A percentile compares a stretch with the other conserved stretches of the same genome.
These are phyloP conservation scores for Osmoderma eremita DNA, from an alignment of 2,888 invertebrate genomes.

Conservation along the genomic window DNA sequence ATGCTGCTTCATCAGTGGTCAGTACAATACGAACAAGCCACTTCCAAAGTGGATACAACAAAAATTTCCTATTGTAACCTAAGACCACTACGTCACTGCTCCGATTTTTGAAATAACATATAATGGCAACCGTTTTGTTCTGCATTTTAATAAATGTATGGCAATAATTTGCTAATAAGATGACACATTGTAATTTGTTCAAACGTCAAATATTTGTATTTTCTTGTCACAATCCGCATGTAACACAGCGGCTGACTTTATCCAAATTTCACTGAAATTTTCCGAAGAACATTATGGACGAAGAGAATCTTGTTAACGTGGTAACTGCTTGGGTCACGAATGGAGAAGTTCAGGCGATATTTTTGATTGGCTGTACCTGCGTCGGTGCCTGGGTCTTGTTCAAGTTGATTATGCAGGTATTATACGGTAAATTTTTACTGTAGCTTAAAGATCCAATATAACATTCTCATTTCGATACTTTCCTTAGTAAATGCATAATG, in stretches of 20 bases:
- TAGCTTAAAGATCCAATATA: not conserved
- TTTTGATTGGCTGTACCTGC: conserved; percentile 49
- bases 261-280: not conserved
- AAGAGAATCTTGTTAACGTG: conserved; percentile 5
- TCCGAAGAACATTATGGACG: conserved; percentile 10
- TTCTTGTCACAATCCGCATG: conserved; percentile 19
- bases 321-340: conserved; percentile 44
- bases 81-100: no score
- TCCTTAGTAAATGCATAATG: not conserved
- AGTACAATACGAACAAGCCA: no score
- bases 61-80: no score
- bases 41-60: no score
- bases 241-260: not conserved
- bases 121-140: no score
- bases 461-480: not conserved
- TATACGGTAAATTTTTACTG: conserved; percentile 29
- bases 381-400: conserved; percentile 51
- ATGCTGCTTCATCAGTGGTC: no score
- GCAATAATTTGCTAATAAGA: no score
- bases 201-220: conserved; percentile 15
- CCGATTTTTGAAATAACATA: no score
- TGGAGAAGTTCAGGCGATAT: conserved; percentile 48
- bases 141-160: no score
- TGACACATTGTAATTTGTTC: not conserved
- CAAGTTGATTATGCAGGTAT: conserved; percentile 50